Evolutionary conservation across 35 echinoderm and acorn worm genomes (phyloP).

Genomic region (Anneissia japonica): DNA sequence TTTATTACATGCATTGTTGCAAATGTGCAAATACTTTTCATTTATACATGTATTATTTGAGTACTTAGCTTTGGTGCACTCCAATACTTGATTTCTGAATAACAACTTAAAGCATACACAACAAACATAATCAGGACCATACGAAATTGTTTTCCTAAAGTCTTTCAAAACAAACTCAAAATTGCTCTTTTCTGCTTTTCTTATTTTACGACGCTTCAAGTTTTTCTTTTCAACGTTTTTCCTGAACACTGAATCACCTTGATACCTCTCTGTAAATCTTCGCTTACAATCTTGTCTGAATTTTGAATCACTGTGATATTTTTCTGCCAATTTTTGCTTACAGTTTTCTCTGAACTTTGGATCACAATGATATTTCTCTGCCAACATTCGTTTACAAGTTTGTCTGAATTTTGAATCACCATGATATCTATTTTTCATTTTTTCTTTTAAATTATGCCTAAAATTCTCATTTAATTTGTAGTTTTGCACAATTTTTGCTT

Average conservation of each 20-base stretch:
- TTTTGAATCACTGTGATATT: background rate
- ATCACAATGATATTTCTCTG: background rate
- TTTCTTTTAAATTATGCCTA: background rate
- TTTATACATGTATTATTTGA: slow-evolving; percentile 6
- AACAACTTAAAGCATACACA: slow-evolving; percentile 36
- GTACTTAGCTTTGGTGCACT: slow-evolving; percentile 29
- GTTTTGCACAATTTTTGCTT: background rate
- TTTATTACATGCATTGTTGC: background rate
- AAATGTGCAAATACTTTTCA: slow-evolving; percentile 27
- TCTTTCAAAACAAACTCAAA: background rate
- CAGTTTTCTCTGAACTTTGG: background rate
- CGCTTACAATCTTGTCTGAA: background rate
- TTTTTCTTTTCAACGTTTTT: background rate
- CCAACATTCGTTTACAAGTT: background rate
- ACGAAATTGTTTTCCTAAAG: slow-evolving; percentile 23
- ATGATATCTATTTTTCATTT: background rate
- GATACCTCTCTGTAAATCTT: slow-evolving; percentile 8
- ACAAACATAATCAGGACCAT: slow-evolving; percentile 50
- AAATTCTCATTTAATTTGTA: background rate
- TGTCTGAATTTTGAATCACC: background rate
- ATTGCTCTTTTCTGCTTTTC: background rate
- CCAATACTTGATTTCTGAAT: slow-evolving; percentile 31
- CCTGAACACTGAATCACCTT: background rate
- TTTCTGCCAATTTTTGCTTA: background rate
- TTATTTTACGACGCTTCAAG: background rate